These are phyloP conservation scores for Villa cingulata DNA, from an alignment of 2,888 invertebrate genomes.

Conservation along the genomic window DNA sequence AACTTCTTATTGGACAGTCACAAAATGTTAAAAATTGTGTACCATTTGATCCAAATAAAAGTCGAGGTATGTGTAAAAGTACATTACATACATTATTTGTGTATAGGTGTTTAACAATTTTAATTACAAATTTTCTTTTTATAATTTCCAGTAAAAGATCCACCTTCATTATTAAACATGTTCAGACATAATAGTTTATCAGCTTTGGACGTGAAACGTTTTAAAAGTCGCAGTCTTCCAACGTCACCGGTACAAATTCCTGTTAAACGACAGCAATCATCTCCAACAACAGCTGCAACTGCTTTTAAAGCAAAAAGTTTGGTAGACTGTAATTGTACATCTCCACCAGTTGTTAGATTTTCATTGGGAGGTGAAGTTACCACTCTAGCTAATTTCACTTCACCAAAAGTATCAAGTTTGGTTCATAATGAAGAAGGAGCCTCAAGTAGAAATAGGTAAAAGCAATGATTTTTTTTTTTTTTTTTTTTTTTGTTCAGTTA, in stretches of 20 bases:
- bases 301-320: background rate
- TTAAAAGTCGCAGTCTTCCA: slow-evolving; percentile 24
- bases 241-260: slow-evolving; percentile 19
- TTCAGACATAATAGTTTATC: slow-evolving; percentile 57
- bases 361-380: slow-evolving; percentile 17
- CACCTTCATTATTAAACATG: slow-evolving; percentile 39
- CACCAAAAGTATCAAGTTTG: slow-evolving; percentile 10
- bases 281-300: slow-evolving; percentile 7
- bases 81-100: background rate
- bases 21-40: slow-evolving; percentile 63
- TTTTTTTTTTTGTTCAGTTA: background rate
- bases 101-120: background rate
- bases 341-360: slow-evolving; percentile 15
- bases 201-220: slow-evolving; percentile 46
- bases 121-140: background rate
- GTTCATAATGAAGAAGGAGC: slow-evolving; percentile 11
- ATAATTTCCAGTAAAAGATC: slow-evolving; percentile 23
- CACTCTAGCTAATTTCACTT: slow-evolving; percentile 12
- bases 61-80: slow-evolving; percentile 4
- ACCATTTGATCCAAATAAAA: slow-evolving; percentile 56
- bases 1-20: slow-evolving; percentile 55
- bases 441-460: slow-evolving; percentile 16
- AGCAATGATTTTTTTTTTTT: background rate
- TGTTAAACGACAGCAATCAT: slow-evolving; percentile 12
- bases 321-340: slow-evolving; percentile 6